phyloP scores from a whole-genome alignment of 1,140 invertebrate genomes.

The Melipona quadrifasciata region DNA sequence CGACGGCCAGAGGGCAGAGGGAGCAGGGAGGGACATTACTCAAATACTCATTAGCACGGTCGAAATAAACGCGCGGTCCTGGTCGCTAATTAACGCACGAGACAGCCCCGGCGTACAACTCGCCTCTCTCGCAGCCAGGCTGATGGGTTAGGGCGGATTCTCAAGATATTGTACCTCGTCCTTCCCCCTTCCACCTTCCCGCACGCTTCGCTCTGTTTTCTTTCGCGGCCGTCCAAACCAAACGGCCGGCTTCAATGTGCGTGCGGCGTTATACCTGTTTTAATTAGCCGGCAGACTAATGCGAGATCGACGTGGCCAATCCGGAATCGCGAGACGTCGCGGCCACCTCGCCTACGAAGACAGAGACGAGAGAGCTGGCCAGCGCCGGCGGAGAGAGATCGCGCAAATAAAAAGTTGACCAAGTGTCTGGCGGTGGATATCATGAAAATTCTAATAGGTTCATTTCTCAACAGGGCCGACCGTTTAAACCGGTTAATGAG shows the following conservation, averaged over 20 bases:
- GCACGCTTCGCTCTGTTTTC: neutral
- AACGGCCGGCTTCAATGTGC: slow-evolving; percentile 11
- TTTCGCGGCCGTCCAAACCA: neutral
- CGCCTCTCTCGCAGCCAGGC: slow-evolving; percentile 22
- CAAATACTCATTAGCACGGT: slow-evolving; percentile 78
- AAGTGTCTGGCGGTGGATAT: slow-evolving; percentile 44
- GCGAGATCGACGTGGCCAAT: slow-evolving; percentile 66
- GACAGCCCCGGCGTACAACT: slow-evolving; percentile 53
- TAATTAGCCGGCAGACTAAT: slow-evolving; percentile 69
- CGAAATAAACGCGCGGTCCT: slow-evolving; percentile 75
- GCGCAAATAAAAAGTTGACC: slow-evolving; percentile 27
- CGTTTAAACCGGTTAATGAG: slow-evolving; percentile 40
- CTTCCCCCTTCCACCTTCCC: too few species aligned
- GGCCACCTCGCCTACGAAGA: slow-evolving; percentile 13
- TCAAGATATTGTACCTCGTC: slow-evolving; percentile 69
- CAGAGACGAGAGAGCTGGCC: neutral
- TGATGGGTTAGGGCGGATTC: slow-evolving; percentile 61
- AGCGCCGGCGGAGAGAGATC: neutral
- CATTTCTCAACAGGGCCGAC: slow-evolving; percentile 33
- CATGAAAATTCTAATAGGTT: slow-evolving; percentile 43
- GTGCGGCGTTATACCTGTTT: slow-evolving; percentile 61
- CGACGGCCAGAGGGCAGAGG: neutral
- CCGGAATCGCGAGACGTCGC: slow-evolving; percentile 52
- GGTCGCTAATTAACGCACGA: slow-evolving; percentile 77
- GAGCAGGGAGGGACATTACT: slow-evolving; percentile 73